Conservation (phyloP, 1,140 invertebrate genomes). For the Eciton burchellii region DNA sequence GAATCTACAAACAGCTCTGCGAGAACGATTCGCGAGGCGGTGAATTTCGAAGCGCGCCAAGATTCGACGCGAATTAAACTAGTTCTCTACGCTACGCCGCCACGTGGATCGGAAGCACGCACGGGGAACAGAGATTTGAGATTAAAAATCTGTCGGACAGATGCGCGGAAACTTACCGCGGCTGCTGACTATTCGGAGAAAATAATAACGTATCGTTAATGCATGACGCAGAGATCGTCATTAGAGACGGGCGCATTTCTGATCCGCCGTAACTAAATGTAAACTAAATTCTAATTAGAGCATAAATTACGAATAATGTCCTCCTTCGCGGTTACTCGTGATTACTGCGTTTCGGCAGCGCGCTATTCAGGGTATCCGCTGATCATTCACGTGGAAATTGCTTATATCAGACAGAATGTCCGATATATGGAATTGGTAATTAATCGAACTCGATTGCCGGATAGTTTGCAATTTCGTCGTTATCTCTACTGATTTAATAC, state of each 20-base stretch:
- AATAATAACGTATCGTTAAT: background rate
- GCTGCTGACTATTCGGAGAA: background rate
- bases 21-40: background rate
- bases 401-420: constrained; percentile 17
- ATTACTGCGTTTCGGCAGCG: constrained; percentile 4
- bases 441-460: constrained; percentile 11
- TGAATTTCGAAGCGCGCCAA: background rate
- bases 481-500: background rate
- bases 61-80: constrained; percentile 16
- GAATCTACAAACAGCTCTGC: background rate
- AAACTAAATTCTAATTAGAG: constrained; percentile 32
- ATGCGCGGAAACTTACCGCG: background rate
- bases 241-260: background rate
- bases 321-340: constrained; percentile 20
- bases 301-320: background rate
- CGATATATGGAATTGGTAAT: constrained; percentile 10
- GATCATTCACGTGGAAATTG: constrained; percentile 4
- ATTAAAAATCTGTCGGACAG: background rate
- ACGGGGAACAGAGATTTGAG: background rate
- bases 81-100: background rate
- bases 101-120: background rate
- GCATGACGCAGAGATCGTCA: background rate
- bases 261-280: background rate
- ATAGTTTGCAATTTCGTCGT: constrained; percentile 26
- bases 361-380: background rate